These are phyloP conservation scores for Glyphotaelius pellucidus DNA, from an alignment of 2,888 invertebrate species.

Conservation along the genomic window DNA sequence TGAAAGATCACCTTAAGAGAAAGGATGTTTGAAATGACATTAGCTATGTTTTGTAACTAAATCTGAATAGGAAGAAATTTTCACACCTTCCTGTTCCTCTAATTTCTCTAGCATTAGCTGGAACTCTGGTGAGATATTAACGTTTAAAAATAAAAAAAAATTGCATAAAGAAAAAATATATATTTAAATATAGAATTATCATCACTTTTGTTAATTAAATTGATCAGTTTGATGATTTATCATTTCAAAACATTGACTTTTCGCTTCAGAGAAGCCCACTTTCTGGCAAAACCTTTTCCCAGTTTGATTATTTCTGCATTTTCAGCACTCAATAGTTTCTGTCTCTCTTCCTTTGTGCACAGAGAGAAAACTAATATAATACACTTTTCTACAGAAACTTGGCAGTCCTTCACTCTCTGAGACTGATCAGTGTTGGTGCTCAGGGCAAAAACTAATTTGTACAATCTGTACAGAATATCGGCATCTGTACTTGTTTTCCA, in stretches of 20 bases:
- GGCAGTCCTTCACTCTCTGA: constrained; percentile 4
- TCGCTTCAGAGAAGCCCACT: constrained; percentile 53
- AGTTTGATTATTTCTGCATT: constrained; percentile 45
- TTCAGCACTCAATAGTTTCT: constrained; percentile 54
- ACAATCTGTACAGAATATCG: constrained; percentile 52
- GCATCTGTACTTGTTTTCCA: constrained; percentile 54
- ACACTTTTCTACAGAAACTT: constrained; percentile 46
- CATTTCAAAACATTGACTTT: constrained; percentile 30
- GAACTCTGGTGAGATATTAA: neutral
- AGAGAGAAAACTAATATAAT: constrained; percentile 52
- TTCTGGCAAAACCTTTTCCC: constrained; percentile 48
- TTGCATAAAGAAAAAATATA: neutral
- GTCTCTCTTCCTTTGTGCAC: constrained; percentile 54
- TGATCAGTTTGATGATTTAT: neutral
- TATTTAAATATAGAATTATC: neutral
- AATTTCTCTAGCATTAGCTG: no score
- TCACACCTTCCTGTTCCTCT: no score
- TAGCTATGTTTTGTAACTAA: no score
- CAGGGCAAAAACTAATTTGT: constrained; percentile 52
- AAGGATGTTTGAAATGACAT: no score
- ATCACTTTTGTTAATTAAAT: constrained; percentile 7
- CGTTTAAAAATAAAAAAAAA: neutral
- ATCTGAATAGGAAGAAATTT: no score
- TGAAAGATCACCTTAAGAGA: no score
- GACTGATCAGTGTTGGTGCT: constrained; percentile 26